Conservation (phyloP, 23 tunicate species). For the Aplidium turbinatum region DNA sequence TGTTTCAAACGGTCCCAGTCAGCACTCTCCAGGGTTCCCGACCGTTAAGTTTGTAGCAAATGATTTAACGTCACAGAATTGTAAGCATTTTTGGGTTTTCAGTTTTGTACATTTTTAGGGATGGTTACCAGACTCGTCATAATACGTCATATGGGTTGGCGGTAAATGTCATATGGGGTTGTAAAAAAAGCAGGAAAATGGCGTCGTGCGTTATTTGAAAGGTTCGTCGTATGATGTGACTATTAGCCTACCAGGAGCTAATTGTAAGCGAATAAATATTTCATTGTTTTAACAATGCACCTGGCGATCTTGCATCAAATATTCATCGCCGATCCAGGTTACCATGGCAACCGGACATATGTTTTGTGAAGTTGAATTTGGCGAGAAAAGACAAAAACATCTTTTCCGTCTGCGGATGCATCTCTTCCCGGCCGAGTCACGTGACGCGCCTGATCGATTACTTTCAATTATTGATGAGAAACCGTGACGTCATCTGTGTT, state of each 20-base stretch:
- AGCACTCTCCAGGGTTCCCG: too few relatives aligned
- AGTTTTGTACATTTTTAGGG: too few relatives aligned
- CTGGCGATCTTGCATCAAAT: conserved; percentile 49
- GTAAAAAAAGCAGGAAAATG: background rate
- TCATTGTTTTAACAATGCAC: conserved; percentile 42
- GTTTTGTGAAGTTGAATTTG: conserved; percentile 3
- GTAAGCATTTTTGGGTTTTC: too few relatives aligned
- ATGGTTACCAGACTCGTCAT: too few relatives aligned
- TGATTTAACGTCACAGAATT: too few relatives aligned
- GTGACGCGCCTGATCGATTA: conserved; percentile 53
- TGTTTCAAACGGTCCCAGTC: too few relatives aligned
- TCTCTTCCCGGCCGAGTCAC: conserved; percentile 28
- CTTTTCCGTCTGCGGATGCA: conserved; percentile 2
- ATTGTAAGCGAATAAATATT: conserved; percentile 36
- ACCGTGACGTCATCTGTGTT: conserved; percentile 23
- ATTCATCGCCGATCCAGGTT: conserved; percentile 32
- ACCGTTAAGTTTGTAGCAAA: too few relatives aligned
- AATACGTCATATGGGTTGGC: too few relatives aligned
- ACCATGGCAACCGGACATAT: conserved; percentile 36
- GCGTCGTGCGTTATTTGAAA: background rate
- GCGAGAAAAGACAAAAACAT: background rate
- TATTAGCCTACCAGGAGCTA: too few relatives aligned
- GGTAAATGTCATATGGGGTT: too few relatives aligned
- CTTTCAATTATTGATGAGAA: conserved; percentile 46
- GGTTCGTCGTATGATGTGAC: too few relatives aligned